Evolutionary conservation across 2,797 vertebrate genomes (phyloP).

Genomic region (Balearica regulorum): DNA sequence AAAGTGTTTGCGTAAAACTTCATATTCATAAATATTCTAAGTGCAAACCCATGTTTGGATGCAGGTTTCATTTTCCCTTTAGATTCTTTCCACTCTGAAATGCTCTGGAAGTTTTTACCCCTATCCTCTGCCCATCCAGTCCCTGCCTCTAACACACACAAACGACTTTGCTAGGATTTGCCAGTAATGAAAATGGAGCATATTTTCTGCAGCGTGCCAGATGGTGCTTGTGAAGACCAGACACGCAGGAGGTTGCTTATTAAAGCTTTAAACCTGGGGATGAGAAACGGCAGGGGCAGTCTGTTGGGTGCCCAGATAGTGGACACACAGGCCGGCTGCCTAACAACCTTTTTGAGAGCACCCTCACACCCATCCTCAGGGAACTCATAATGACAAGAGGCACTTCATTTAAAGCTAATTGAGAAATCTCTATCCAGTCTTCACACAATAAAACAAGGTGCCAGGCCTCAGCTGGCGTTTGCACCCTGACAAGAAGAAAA

Average conservation of each 20-base stretch:
- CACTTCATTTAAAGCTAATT: slow-evolving; percentile 80
- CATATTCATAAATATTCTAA: background rate
- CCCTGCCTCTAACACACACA: slow-evolving; percentile 1
- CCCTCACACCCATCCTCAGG: slow-evolving; percentile 63
- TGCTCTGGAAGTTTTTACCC: background rate
- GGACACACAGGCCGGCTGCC: slow-evolving; percentile 32
- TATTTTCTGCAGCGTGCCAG: slow-evolving; percentile 66
- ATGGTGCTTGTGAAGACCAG: slow-evolving; percentile 73
- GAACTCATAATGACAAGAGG: slow-evolving; percentile 70
- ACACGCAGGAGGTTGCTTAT: slow-evolving; percentile 72
- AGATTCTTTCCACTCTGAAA: background rate
- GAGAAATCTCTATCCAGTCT: slow-evolving; percentile 71
- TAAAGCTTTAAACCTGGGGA: slow-evolving; percentile 73
- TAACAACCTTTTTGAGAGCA: slow-evolving; percentile 41
- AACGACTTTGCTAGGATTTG: slow-evolving; percentile 50
- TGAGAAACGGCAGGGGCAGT: slow-evolving; percentile 65
- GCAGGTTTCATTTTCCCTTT: background rate
- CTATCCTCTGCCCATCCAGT: background rate
- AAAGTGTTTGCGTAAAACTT: background rate
- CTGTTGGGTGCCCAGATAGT: slow-evolving; percentile 49
- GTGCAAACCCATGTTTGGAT: background rate
- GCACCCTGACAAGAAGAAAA: slow-evolving; percentile 53
- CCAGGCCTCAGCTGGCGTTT: slow-evolving; percentile 72
- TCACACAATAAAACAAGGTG: slow-evolving; percentile 71
- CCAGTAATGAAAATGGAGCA: slow-evolving; percentile 51